A percentile compares a stretch with the other conserved stretches of the same genome.
Evolutionary conservation across 2,888 invertebrate species (phyloP).

Genomic region (Nebria brevicollis): DNA sequence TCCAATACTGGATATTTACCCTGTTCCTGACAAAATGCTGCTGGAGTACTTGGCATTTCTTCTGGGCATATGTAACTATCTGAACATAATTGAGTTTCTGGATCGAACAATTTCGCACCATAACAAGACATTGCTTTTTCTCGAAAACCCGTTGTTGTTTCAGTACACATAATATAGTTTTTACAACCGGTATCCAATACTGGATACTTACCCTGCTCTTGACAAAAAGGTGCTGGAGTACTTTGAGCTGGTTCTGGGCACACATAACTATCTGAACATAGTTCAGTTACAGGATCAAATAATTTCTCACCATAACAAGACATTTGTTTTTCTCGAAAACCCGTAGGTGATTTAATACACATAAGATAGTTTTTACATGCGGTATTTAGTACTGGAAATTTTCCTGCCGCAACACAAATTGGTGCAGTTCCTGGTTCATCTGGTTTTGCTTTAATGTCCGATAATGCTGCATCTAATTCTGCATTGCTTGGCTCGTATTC

Average conservation of each 20-base stretch:
- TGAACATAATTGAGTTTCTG: constrained; percentile 13
- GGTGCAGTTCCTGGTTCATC: neutral
- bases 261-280: constrained; percentile 7
- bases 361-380: constrained; percentile 11
- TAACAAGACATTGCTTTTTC: constrained; percentile 13
- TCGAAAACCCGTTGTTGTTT: constrained; percentile 20
- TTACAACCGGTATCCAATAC: neutral
- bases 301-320: neutral
- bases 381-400: constrained; percentile 2
- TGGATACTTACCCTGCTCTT: constrained; percentile 7
- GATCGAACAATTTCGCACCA: constrained; percentile 6
- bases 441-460: neutral
- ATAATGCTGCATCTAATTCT: neutral
- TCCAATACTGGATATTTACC: constrained; percentile 7
- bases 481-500: neutral
- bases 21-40: neutral
- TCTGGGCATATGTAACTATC: constrained; percentile 20
- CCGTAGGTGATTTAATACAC: neutral
- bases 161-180: constrained; percentile 16
- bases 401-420: constrained; percentile 13
- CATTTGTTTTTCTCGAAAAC: constrained; percentile 1
- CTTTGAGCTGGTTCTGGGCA: neutral
- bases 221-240: neutral
- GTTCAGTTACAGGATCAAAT: constrained; percentile 7
- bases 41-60: neutral